These are phyloP conservation scores for Tromatobia lineatoria DNA, from an alignment of 2,888 invertebrate species.

Conservation along the genomic window DNA sequence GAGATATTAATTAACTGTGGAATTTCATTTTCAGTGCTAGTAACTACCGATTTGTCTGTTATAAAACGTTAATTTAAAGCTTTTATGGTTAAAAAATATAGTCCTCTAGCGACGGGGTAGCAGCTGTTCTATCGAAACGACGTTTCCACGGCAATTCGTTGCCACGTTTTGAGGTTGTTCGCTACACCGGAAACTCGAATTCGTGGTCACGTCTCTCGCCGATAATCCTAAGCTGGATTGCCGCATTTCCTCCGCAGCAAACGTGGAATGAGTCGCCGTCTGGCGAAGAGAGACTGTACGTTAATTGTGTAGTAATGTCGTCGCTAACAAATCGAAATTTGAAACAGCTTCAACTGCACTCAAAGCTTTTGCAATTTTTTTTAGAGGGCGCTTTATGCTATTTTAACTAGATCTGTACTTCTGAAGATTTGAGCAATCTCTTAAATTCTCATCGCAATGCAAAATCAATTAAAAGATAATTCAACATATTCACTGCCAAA, in stretches of 20 bases:
- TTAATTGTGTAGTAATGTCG: conserved; percentile 55
- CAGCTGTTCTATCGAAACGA: not conserved
- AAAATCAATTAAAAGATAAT: not conserved
- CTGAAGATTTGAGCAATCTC: not conserved
- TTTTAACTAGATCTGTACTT: conserved; percentile 30
- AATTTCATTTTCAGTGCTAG: too few relatives aligned
- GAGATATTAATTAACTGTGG: too few relatives aligned
- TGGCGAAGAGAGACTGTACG: conserved; percentile 22
- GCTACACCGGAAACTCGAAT: conserved; percentile 42
- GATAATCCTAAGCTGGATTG: conserved; percentile 62
- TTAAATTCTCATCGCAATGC: not conserved
- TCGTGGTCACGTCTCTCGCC: conserved; percentile 57
- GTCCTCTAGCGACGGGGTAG: not conserved
- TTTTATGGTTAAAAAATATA: not conserved
- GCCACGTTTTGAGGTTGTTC: not conserved
- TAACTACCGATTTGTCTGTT: too few relatives aligned
- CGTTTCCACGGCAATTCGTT: conserved; percentile 25
- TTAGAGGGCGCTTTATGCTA: not conserved
- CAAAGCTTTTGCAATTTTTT: conserved; percentile 2
- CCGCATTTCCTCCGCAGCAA: conserved; percentile 58
- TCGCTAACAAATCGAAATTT: conserved; percentile 53
- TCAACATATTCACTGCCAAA: not conserved
- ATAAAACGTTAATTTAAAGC: not conserved
- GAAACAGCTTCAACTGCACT: conserved; percentile 25
- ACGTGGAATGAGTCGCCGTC: conserved; percentile 13